Conservation (phyloP, 2,113 vertebrate species). For the Ceyx cyanopectus region DNA sequence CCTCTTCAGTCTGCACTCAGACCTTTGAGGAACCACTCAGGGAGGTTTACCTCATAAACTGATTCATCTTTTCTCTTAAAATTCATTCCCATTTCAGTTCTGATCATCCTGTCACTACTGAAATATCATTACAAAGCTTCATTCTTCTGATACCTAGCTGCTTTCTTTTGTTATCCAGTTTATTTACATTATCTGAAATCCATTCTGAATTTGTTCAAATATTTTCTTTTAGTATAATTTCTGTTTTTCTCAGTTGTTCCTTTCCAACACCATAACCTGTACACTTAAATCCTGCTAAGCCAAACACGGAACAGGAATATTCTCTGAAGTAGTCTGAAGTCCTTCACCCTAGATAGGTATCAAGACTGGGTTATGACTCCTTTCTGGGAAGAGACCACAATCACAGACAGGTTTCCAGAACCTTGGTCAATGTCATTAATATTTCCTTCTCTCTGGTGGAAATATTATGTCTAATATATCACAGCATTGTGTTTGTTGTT, state of each 20-base stretch:
- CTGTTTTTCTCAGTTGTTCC: background rate
- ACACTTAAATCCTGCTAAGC: background rate
- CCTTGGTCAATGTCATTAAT: slow-evolving; percentile 1
- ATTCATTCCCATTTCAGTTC: background rate
- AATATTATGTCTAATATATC: slow-evolving; percentile 19
- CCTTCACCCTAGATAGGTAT: background rate
- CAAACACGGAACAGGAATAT: background rate
- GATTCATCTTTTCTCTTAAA: background rate
- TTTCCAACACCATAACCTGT: background rate
- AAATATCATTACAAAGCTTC: background rate
- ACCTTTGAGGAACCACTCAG: background rate
- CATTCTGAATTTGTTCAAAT: background rate
- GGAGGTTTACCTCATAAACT: background rate
- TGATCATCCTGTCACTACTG: background rate
- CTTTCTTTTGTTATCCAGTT: background rate
- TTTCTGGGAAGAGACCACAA: background rate
- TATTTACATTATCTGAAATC: background rate
- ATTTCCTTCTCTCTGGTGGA: background rate
- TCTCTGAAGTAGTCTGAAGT: background rate
- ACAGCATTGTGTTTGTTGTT: slow-evolving; percentile 25
- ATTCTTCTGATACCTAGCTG: background rate
- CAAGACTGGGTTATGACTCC: background rate
- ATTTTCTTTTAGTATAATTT: background rate
- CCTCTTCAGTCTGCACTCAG: background rate
- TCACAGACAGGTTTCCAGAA: background rate